phyloP scores from a whole-genome alignment of 2,797 vertebrate genomes.

The Erithacus rubecula region DNA sequence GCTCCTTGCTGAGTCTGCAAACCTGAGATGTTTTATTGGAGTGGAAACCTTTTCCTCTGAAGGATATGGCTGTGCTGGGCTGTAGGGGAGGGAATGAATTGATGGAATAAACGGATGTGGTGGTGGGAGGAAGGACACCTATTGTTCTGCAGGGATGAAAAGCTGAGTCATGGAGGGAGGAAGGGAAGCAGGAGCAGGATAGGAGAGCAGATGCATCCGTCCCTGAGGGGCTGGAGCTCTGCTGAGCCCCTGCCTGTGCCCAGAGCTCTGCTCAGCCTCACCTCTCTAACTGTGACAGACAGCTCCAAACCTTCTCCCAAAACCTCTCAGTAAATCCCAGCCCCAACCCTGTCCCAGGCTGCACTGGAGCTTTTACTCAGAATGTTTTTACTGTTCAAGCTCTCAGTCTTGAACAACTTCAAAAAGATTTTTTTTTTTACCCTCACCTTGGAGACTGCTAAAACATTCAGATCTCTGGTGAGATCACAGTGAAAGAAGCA shows the following conservation, averaged over 20 bases:
- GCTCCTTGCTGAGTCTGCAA: not conserved
- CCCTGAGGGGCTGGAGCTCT: not conserved
- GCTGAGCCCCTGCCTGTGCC: not conserved
- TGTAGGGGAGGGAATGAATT: not conserved
- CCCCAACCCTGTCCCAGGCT: not conserved
- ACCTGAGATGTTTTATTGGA: not conserved
- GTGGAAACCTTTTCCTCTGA: not conserved
- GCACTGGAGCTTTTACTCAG: not conserved
- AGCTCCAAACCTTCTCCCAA: not conserved
- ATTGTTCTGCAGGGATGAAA: not conserved
- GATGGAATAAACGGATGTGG: not conserved
- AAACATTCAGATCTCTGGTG: not conserved
- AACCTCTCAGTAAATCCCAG: fast-evolving
- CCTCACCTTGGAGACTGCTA: too few species aligned
- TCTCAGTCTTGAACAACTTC: not conserved
- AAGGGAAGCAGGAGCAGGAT: conserved; percentile 11
- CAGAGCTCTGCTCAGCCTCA: not conserved
- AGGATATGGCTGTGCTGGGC: not conserved
- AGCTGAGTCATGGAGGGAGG: conserved; percentile 33
- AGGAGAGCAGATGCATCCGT: not conserved
- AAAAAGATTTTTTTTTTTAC: not conserved
- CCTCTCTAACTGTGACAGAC: not conserved
- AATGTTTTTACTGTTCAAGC: too few species aligned
- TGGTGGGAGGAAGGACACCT: not conserved
- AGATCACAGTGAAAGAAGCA: fast-evolving